Evolutionary conservation across 2,888 invertebrate genomes (phyloP), one percentile per base, ranked within the genome.

Genomic region (Mimachlamys varia): DNA sequence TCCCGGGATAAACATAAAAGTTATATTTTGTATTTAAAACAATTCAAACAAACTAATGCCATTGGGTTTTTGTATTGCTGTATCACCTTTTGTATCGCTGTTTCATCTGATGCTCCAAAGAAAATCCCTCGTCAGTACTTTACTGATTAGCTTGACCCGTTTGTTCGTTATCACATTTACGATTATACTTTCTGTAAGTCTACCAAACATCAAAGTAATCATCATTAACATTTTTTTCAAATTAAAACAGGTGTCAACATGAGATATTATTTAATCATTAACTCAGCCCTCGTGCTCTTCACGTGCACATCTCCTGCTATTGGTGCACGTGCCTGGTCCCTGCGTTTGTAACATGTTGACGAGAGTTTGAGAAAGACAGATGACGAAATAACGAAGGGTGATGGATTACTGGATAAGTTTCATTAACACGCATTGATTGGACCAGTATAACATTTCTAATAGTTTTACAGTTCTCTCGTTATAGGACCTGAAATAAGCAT

Each of bases 391-490:
- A 76, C 76, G 22, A 33, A 76, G 76, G 27, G 15, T 76, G 76
- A 76, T 33, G 15, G 33, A 76, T 76, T 27, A 27, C 27, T 76
- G 76, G 76, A 76, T 27, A 76, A 1, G 13, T 76, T 76, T 76
- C 76, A 76, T 76, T 76, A 76, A 76, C 76, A 33, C 15, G 27
- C 33, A 76, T 76, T 76, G 76, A 76, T 76, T 76, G 27, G 27
- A 76, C 76, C 76, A 27, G 76, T 76, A 76, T 76, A 76, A 17
- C 12, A 76, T 76, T 27, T 33, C 76, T 33, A 76, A 76, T 33
- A 76, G 1, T 2, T 33, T 15, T 33, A 15, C 22, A 15, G 13
- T 58, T 1, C 33, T 33, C 7, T 76, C 76, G 22, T 13, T 27
- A 76, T 76, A 76, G 27, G 13, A 27, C 27, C 76, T 76, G 5